phyloP scores from a whole-genome alignment of 1,140 invertebrate species.

The Heliconius hermathena region DNA sequence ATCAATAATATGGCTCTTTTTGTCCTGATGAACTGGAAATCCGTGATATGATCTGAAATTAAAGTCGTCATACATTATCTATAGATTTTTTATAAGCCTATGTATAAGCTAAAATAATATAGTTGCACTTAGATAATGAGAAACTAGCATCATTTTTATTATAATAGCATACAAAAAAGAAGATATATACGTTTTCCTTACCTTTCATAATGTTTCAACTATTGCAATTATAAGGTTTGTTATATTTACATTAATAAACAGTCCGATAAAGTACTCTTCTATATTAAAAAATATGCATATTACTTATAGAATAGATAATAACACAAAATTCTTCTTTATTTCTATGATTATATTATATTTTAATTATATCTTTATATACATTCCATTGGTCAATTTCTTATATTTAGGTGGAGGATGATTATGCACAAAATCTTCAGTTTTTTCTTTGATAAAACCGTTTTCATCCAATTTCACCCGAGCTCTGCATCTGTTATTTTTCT shows the following conservation, averaged over 20 bases:
- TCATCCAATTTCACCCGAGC: constrained; percentile 39
- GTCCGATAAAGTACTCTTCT: neutral
- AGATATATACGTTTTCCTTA: neutral
- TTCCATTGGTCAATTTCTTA: constrained; percentile 30
- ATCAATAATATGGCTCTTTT: constrained; percentile 41
- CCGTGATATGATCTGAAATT: constrained; percentile 7
- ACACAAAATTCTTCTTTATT: neutral
- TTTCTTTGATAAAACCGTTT: constrained; percentile 24
- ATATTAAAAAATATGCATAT: constrained; percentile 18
- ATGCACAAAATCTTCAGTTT: constrained; percentile 16
- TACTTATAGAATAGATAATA: neutral
- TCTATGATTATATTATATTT: neutral
- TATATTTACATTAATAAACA: too few relatives aligned
- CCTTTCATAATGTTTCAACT: neutral
- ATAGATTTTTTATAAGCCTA: neutral
- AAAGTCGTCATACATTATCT: neutral
- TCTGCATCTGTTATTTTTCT: constrained; percentile 40
- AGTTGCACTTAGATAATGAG: neutral
- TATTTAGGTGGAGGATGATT: constrained; percentile 43
- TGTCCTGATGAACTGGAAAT: constrained; percentile 40
- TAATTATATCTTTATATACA: constrained; percentile 44
- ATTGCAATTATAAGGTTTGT: neutral
- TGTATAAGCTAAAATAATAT: neutral
- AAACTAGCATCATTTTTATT: too few relatives aligned
- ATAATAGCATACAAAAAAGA: neutral